These are phyloP conservation scores for Drosophila subquinaria DNA, from an alignment of 2,888 invertebrate species.

Conservation along the genomic window DNA sequence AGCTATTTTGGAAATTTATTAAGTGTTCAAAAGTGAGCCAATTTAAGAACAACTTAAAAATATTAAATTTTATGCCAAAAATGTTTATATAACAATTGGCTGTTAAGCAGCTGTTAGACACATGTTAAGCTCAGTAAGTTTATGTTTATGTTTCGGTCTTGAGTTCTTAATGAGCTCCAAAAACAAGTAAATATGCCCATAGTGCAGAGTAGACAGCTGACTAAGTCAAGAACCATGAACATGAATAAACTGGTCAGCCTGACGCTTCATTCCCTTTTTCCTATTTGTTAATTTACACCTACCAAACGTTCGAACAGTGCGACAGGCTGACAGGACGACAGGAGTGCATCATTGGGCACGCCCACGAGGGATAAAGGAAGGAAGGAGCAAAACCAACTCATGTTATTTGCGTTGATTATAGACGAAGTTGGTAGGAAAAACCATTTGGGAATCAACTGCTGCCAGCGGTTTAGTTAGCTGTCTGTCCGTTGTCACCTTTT, in stretches of 20 bases:
- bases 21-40: too few relatives aligned
- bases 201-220: constrained; percentile 20
- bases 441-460: constrained; percentile 19
- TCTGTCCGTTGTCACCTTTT: constrained; percentile 29
- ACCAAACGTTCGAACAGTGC: constrained; percentile 26
- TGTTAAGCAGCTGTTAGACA: too few relatives aligned
- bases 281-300: constrained; percentile 67
- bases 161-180: too few relatives aligned
- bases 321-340: constrained; percentile 24
- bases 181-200: background rate
- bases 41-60: too few relatives aligned
- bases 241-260: constrained; percentile 7
- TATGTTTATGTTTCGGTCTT: too few relatives aligned
- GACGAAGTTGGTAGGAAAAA: constrained; percentile 9
- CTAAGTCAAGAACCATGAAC: background rate
- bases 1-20: too few relatives aligned
- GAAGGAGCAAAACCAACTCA: constrained; percentile 1
- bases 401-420: constrained; percentile 28
- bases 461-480: constrained; percentile 34
- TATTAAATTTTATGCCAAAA: too few relatives aligned
- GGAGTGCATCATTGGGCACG: constrained; percentile 42
- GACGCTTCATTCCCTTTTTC: constrained; percentile 47
- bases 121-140: too few relatives aligned
- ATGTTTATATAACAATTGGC: too few relatives aligned
- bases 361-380: constrained; percentile 9